phyloP scores from a whole-genome alignment of 2,113 vertebrate genomes.

The Eleginops maclovinus region DNA sequence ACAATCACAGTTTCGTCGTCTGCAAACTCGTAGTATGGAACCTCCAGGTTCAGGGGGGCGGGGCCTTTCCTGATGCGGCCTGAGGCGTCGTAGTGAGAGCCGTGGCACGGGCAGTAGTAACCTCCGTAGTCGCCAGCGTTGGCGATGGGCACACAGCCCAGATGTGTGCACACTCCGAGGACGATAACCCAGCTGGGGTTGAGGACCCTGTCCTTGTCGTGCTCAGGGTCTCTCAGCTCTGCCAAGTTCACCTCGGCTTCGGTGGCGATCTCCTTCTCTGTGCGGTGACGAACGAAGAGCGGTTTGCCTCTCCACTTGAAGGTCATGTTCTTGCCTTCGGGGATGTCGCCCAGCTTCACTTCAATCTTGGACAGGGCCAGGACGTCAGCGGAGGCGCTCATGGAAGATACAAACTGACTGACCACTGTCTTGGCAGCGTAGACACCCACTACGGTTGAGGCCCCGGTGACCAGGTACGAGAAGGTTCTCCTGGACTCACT shows the following conservation, averaged over 20 bases:
- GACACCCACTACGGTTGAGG: slow-evolving; percentile 80
- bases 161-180: slow-evolving; percentile 92
- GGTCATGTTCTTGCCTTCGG: slow-evolving; percentile 94
- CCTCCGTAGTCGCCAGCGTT: slow-evolving; percentile 92
- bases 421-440: slow-evolving; percentile 90
- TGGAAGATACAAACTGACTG: slow-evolving; percentile 90
- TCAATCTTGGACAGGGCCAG: slow-evolving; percentile 93
- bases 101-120: slow-evolving; percentile 96
- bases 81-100: slow-evolving; percentile 95
- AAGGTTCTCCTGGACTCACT: slow-evolving; percentile 86
- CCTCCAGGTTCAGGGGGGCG: slow-evolving; percentile 93
- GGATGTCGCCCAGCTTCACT: slow-evolving; percentile 91
- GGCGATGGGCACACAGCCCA: slow-evolving; percentile 93
- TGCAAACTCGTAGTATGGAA: slow-evolving; percentile 90
- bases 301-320: slow-evolving; percentile 96
- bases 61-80: slow-evolving; percentile 96
- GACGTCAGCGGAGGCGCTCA: slow-evolving; percentile 94
- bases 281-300: slow-evolving; percentile 92
- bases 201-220: slow-evolving; percentile 88
- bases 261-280: slow-evolving; percentile 87
- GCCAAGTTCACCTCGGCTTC: slow-evolving; percentile 86
- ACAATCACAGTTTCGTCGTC: slow-evolving; percentile 87
- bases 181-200: slow-evolving; percentile 90
- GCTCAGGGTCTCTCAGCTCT: slow-evolving; percentile 90
- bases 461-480: slow-evolving; percentile 91